Base-by-base conservation (phyloP, 2,888 invertebrate species). In the Apeira syringaria region DNA sequence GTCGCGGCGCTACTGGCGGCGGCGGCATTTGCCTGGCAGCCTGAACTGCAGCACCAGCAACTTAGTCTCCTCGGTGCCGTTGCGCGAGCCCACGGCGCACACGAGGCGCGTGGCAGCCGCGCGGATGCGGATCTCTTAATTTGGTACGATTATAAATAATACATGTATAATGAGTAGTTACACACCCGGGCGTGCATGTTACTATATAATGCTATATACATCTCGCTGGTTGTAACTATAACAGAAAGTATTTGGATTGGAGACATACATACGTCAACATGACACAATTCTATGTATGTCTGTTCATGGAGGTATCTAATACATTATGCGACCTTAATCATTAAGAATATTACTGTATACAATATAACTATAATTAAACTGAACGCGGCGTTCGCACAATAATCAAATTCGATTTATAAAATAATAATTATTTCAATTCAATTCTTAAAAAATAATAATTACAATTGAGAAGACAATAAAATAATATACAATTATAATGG, bases 31-130 rank as follows among this genome's bases (percentile, higher is more conserved):
- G 22, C 92, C 92, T 59, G 96, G 96, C 34, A 96, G 95, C 85
- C 99, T 98, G 88, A 99, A 99, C 89, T 99, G 98, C 56, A 99
- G 92, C 22, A 99, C 98, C 66, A 99, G 93, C 18, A 99, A 93
- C 83, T 99, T 99, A 5, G 99, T 99, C 86, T 99, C 99, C 88
- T 99, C 99, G 3, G 99, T 99, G 41, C 99, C 99, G 75, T 99
- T 99, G 22, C 99, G 94, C 56, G 98, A 99, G 43, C 99, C 99
- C 9, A 99, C 99, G 2, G 99, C 99, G 85, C 99, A 99, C 33
- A 99, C 98, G 50, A 99, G 92, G 82, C 98, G 98, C 10, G 99
- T 99, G 71, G 98, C 96, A 65, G 96, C 98, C 37, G 99, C n/a
- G n/a, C n/a, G n/a, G n/a, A 22, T 20, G 5, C n/a, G 11, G 24